A percentile compares a stretch with the other conserved stretches of the same genome.
These are phyloP conservation scores for Motacilla tschutschensis DNA, from an alignment of 2,113 vertebrate species.

Conservation along the genomic window DNA sequence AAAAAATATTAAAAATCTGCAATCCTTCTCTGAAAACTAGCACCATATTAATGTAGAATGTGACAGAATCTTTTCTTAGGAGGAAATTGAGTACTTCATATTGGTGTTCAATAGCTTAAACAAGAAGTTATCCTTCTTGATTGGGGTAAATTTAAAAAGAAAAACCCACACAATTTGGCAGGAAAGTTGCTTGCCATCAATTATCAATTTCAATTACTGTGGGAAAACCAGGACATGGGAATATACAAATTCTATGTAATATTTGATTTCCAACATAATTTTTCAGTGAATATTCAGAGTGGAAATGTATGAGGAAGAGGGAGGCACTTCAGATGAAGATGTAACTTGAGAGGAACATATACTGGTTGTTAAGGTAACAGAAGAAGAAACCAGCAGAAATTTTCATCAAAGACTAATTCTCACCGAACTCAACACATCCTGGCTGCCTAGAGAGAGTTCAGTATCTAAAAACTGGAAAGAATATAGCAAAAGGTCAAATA, in stretches of 20 bases:
- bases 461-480: neutral
- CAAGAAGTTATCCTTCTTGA: neutral
- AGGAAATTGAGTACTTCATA: neutral
- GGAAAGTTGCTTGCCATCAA: neutral
- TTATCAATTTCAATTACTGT: neutral
- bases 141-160: neutral
- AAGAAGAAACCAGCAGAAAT: neutral
- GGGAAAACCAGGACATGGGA: neutral
- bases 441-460: neutral
- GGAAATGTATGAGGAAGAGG: neutral
- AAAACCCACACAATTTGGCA: neutral
- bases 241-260: neutral
- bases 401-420: neutral
- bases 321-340: neutral
- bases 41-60: neutral
- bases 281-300: neutral
- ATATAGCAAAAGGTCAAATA: neutral
- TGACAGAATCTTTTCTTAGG: neutral
- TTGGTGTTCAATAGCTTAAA: neutral
- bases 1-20: neutral
- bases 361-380: slow-evolving; percentile 23
- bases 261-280: neutral
- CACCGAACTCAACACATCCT: neutral
- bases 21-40: neutral
- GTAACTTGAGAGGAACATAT: neutral